Evolutionary conservation across 1,140 invertebrate genomes (phyloP), one percentile per base, ranked within the genome.

Genomic region (Heliothis subflexa): DNA sequence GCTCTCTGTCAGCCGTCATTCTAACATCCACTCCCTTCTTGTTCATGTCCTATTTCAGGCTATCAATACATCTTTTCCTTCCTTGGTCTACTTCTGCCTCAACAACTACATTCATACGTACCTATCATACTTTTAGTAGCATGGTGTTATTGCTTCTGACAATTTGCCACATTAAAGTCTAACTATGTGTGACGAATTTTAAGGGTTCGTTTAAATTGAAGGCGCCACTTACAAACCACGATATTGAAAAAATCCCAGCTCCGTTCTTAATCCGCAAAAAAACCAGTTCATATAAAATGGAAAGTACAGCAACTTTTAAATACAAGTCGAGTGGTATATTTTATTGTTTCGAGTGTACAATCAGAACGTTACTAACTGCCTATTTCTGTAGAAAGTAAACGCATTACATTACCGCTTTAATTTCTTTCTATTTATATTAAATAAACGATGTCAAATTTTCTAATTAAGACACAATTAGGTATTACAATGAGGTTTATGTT

Each of bases 311-410:
- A 64, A 33, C 57, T 59, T 21, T 81, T 73, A 59, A 52, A 76
- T 71, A 4, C 66, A 13, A 68, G 10, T 0, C 64, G 14, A 68
- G 14, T 52, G 18, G 52, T 68, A 68, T 77, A 78, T 78, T 74
- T 72, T 85, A 83, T 86, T 84, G 84, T 84, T 85, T 81, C 86
- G 85, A 85, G 66, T 79, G 78, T 80, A 78, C 77, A 89, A 91
- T 86, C 87, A 89, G 89, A 86, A 86, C 88, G 87, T 79, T 78
- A 91, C 89, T 91, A 91, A 91, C 84, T 79, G 86, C 83, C 82
- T 79, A 84, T 84, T 85, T 83, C 78, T 9, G 80, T 88, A 89
- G 89, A 91, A 91, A 91, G 89, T 87, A 83, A 88, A 86, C 77
- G 80, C 59, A 82, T 83, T 88, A 85, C 83, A 86, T 88, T 89